Percentiles rank a stretch among this genome's conserved stretches.
Evolutionary conservation across 2,113 vertebrate species (phyloP).

Genomic region (Gadus macrocephalus): DNA sequence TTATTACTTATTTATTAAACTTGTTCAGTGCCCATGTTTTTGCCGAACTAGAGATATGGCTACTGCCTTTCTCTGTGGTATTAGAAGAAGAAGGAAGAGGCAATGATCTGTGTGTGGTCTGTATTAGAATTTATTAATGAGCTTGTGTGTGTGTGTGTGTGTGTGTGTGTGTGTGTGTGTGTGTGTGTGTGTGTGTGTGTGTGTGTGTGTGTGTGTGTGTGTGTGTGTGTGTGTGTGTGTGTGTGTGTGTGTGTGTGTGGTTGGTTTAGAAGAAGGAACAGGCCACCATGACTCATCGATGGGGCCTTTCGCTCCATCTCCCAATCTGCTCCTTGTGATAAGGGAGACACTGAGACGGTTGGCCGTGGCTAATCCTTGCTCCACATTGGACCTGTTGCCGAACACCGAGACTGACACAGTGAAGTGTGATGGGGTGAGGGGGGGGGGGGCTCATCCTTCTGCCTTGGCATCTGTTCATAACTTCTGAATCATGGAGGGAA

Average conservation of each 20-base stretch:
- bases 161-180: neutral
- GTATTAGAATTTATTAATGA: no score
- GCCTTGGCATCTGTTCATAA: conserved; percentile 49
- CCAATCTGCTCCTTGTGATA: conserved; percentile 50
- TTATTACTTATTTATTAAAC: no score
- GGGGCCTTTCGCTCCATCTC: conserved; percentile 34
- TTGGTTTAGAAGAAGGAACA: neutral
- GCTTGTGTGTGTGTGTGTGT: no score
- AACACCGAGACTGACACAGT: conserved; percentile 33
- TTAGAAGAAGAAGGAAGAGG: no score
- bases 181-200: conserved; percentile 6
- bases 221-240: no score
- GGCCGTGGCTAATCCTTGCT: conserved; percentile 43
- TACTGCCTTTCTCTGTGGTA: no score
- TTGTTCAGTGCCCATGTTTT: no score
- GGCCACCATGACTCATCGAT: conserved; percentile 40
- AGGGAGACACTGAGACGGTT: conserved; percentile 33
- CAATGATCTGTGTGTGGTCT: no score
- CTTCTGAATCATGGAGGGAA: conserved; percentile 52
- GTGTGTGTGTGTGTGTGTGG: conserved; percentile 13
- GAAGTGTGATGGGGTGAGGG: no score
- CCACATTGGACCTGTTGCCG: conserved; percentile 28
- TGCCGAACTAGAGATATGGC: no score
- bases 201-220: no score
- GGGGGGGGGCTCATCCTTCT: conserved; percentile 27